Percentiles rank a stretch among this genome's conserved stretches.
These are phyloP conservation scores for Campylomormyrus tamandua DNA, from an alignment of 2,113 vertebrate species.

Conservation along the genomic window DNA sequence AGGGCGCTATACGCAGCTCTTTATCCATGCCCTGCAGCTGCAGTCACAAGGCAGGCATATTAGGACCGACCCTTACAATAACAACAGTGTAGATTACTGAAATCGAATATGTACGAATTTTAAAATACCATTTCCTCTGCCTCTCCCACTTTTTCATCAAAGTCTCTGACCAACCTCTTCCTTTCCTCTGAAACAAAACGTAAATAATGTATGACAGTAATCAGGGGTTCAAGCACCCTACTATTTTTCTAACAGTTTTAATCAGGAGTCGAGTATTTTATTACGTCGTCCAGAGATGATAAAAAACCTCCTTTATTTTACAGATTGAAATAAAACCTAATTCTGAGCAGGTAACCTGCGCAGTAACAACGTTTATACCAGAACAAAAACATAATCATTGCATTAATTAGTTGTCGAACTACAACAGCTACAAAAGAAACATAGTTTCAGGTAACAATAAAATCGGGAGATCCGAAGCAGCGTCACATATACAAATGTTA, in stretches of 20 bases:
- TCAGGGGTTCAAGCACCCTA: not conserved
- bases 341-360: not conserved
- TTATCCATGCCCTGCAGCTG: constrained; percentile 90
- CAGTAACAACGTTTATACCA: not conserved
- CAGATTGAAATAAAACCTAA: not conserved
- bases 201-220: not conserved
- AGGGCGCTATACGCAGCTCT: constrained; percentile 75
- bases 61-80: not conserved
- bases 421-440: not conserved
- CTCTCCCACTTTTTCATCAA: constrained; percentile 84
- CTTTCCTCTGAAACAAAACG: constrained; percentile 72
- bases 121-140: constrained; percentile 81
- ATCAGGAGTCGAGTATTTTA: not conserved
- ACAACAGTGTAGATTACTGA: not conserved
- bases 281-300: not conserved
- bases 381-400: not conserved
- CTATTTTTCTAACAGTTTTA: not conserved
- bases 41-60: not conserved
- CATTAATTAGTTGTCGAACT: not conserved
- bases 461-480: not conserved
- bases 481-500: constrained; percentile 4
- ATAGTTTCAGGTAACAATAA: not conserved
- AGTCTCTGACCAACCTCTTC: constrained; percentile 78
- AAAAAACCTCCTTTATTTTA: not conserved
- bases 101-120: not conserved